phyloP scores from a whole-genome alignment of 2,888 invertebrate genomes.

The Drosophila merina region DNA sequence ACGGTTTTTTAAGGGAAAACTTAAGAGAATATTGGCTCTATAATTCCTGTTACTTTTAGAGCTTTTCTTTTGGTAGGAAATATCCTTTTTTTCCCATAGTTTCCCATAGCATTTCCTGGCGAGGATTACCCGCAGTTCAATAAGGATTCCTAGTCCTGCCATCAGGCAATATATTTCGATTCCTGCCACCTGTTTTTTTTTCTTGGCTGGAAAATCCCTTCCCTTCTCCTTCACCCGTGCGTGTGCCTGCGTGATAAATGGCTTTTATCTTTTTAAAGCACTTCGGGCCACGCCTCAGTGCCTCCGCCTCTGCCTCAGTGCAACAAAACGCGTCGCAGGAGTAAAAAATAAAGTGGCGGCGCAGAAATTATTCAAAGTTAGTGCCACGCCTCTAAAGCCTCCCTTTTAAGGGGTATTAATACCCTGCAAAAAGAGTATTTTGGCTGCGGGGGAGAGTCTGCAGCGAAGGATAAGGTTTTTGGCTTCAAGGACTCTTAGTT shows the following conservation, averaged over 20 bases:
- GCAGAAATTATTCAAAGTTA: constrained; percentile 54
- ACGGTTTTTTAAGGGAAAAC: not conserved
- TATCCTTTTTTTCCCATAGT: not conserved
- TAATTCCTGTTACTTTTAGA: not conserved
- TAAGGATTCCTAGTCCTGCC: constrained; percentile 53
- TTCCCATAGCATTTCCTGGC: constrained; percentile 4
- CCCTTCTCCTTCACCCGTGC: not conserved
- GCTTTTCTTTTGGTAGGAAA: too few species aligned
- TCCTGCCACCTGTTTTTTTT: constrained; percentile 29
- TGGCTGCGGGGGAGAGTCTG: too few species aligned
- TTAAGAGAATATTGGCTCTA: not conserved
- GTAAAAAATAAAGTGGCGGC: constrained; percentile 5
- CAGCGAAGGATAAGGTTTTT: too few species aligned
- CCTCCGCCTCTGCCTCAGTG: not conserved
- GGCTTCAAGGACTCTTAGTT: too few species aligned
- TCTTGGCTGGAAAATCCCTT: not conserved
- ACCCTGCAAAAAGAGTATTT: not conserved
- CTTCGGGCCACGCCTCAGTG: constrained; percentile 67
- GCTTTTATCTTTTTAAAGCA: constrained; percentile 79
- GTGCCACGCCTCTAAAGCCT: constrained; percentile 44
- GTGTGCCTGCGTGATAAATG: constrained; percentile 74
- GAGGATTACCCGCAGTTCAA: constrained; percentile 61
- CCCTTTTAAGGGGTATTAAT: not conserved
- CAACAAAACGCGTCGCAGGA: constrained; percentile 9
- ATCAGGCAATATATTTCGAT: constrained; percentile 10